Percentiles rank a stretch among this genome's conserved stretches.
These are phyloP conservation scores for Osedax frankpressi DNA, from an alignment of 2,888 invertebrate genomes.

Conservation along the genomic window DNA sequence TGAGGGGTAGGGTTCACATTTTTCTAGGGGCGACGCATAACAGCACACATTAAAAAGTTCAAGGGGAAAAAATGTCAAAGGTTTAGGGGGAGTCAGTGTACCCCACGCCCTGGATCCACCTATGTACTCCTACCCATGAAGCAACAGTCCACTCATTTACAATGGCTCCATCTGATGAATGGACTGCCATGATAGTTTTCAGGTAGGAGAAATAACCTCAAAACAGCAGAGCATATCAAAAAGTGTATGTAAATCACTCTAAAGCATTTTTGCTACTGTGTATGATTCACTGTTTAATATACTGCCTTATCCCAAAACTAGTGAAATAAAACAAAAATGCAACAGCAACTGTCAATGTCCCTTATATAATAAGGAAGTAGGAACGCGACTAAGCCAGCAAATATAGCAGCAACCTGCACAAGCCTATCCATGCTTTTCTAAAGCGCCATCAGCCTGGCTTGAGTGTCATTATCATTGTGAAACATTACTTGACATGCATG, in stretches of 20 bases:
- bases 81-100: not conserved
- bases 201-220: not conserved
- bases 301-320: not conserved
- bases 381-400: not conserved
- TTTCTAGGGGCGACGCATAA: no score
- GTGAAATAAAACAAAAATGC: not conserved
- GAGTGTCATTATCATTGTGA: constrained; percentile 9
- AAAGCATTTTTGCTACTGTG: constrained; percentile 2
- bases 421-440: not conserved
- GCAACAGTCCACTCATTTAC: not conserved
- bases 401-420: not conserved
- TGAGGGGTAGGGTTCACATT: no score
- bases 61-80: not conserved
- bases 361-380: no score
- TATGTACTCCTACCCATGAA: not conserved
- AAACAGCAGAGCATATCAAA: not conserved
- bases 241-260: no score
- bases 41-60: no score
- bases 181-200: not conserved
- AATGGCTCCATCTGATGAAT: not conserved
- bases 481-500: constrained; percentile 5
- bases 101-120: no score
- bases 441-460: not conserved
- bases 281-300: not conserved
- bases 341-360: not conserved